Base-by-base conservation (phyloP, 2,113 vertebrate species). In the Ramphastos sulfuratus region DNA sequence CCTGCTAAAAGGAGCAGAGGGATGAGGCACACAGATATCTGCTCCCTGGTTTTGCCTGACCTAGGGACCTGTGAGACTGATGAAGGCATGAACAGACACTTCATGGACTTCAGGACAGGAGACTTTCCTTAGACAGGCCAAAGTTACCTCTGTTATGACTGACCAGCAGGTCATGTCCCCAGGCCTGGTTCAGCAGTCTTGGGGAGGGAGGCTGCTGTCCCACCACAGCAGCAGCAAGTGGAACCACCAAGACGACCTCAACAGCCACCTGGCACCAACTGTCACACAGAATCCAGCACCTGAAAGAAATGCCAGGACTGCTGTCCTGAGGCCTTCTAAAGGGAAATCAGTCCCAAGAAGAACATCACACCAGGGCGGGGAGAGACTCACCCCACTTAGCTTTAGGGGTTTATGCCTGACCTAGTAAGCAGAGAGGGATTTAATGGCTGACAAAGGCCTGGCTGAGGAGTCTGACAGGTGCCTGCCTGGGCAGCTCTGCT, bases 181-280 rank as follows among this genome's bases (percentile, higher is more conserved):
- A 61, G 25, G 18, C 31, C 58, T 50, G n/a, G 7, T 65, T 50
- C 52, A 79, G 66, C 13, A n/a, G 21, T 23, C 44, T 27, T 11
- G 7, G 9, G 27, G 50, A 52, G 50, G n/a, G 14, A 82, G 2
- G 6, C 6, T 24, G 44, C 30, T 42, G 30, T 54, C 60, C 42
- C 33, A 66, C 28, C 33, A 59, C 27, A 39, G 42, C 60, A 35
- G 64, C 74, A 77, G 55, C 52, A 39, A 70, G 66, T 2, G 4
- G 27, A 87, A 4, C 20, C 60, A 27, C 2, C 4, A 1, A 74
- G 52, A 71, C 35, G 48, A 15, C 28, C 24, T 24, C 8, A 11
- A 37, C 13, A n/a, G 13, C n/a, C 35, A 56, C 0, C 0, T n/a
- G 63, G 66, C 11, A 4, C 44, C 5, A 3, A 27, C 30, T 20